Percentiles rank a stretch among this genome's conserved stretches.
These are phyloP conservation scores for Argyra leucocephala DNA, from an alignment of 2,888 invertebrate species.

Conservation along the genomic window DNA sequence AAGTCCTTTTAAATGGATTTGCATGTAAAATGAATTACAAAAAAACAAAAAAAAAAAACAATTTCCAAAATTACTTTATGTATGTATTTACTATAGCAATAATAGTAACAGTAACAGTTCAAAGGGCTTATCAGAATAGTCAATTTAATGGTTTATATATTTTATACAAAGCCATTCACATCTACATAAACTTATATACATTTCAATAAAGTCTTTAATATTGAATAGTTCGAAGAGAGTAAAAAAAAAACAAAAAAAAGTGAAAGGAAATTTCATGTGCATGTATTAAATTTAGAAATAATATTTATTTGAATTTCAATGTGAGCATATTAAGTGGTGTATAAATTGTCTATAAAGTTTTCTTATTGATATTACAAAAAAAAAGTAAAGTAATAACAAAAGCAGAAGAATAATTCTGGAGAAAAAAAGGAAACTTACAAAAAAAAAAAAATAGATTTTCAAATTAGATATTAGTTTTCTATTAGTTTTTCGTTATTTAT, in stretches of 20 bases:
- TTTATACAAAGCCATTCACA: too few relatives aligned
- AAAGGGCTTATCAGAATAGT: neutral
- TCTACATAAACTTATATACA: too few relatives aligned
- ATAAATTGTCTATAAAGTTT: constrained; percentile 40
- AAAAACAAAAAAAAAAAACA: neutral
- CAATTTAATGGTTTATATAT: neutral
- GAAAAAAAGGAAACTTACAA: too few relatives aligned
- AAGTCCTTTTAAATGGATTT: neutral
- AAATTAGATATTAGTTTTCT: too few relatives aligned
- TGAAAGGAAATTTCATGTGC: neutral
- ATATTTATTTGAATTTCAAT: constrained; percentile 3
- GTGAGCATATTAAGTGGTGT: constrained; percentile 32
- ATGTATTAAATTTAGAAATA: neutral
- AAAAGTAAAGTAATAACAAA: too few relatives aligned
- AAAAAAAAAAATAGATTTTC: too few relatives aligned
- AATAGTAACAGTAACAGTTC: neutral
- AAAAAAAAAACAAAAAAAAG: neutral
- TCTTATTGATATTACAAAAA: too few relatives aligned
- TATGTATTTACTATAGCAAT: too few relatives aligned
- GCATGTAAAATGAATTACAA: neutral
- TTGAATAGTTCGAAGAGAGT: neutral
- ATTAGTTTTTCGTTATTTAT: too few relatives aligned
- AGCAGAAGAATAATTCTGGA: too few relatives aligned
- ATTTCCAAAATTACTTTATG: neutral
- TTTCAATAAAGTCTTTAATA: too few relatives aligned